Evolutionary conservation across 2,113 vertebrate species (phyloP), one percentile per base, ranked within the genome.

Genomic region (Crypturellus undulatus): DNA sequence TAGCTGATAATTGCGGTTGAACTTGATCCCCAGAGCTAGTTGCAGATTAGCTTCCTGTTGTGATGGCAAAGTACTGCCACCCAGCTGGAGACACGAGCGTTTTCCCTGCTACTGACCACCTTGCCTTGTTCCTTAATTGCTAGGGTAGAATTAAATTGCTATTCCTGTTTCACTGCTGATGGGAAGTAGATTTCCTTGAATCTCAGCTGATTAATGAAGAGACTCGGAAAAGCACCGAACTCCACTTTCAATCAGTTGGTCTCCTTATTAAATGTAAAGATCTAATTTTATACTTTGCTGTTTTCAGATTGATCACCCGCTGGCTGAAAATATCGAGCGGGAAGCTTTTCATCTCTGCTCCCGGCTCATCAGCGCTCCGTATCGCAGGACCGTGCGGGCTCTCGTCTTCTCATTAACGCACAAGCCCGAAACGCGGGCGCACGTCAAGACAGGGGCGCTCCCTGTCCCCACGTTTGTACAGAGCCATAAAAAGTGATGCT

Each of bases 341-440:
- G 99, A 99, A 96, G 98, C 98, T 80, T 99, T 99, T 97, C 98
- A 99, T 97, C 98, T 98, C 96, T 98, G 98, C 90, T 98, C 98
- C 67, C 98, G 99, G 87, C 97, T 99, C 93, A 96, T 99, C 97
- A 99, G 98, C n/a, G 84, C 96, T 8, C 98, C 98, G 0, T 99
- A 99, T 88, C 98, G 99, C 94, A 97, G 98, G 93, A 99, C 97
- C 4, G 96, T 99, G 76, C 97, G 99, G 90, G 97, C 99, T 12
- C 98, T 99, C 86, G 98, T 99, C 90, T 99, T 99, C 94, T 98
- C 98, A 89, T 98, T 99, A 96, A 99, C 98, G 98, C 99, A 99
- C 94, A 98, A 96, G 84, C 97, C 99, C 25, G 98, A 99, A 47
- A 96, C 98, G 76, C 97, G 96, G 94, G 96, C 95, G 76, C 98